Evolutionary conservation across 2,113 vertebrate genomes (phyloP).

Genomic region (Platanista minor): DNA sequence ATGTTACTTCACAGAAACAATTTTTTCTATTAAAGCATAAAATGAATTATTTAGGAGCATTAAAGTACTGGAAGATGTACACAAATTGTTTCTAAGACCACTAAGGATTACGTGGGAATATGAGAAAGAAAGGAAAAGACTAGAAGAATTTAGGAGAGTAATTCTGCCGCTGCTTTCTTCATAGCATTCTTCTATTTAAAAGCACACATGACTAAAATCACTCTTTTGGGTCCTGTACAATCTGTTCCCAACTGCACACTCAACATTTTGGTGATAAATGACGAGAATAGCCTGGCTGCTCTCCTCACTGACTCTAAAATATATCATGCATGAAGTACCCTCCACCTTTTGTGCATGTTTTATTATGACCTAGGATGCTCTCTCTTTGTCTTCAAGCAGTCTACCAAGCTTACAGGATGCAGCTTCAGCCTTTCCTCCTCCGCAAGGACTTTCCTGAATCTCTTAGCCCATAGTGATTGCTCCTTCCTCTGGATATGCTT

Average conservation of each 20-base stretch:
- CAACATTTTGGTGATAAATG: not conserved
- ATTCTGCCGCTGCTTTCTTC: not conserved
- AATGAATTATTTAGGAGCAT: not conserved
- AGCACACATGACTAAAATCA: not conserved
- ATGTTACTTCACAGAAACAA: not conserved
- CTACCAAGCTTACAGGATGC: not conserved
- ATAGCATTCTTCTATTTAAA: not conserved
- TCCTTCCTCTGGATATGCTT: not conserved
- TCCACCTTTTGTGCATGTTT: not conserved
- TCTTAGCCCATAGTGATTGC: not conserved
- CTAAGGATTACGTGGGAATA: not conserved
- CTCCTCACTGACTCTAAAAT: not conserved
- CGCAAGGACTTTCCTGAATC: not conserved
- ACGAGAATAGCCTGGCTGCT: not conserved
- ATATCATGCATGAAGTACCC: not conserved
- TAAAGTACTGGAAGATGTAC: not conserved
- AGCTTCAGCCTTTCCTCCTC: not conserved
- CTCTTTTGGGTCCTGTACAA: not conserved
- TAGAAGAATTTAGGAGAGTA: not conserved
- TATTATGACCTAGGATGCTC: not conserved
- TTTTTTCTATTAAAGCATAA: not conserved
- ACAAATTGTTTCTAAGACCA: not conserved
- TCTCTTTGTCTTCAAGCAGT: not conserved
- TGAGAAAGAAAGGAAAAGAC: not conserved
- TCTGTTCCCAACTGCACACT: not conserved